Evolutionary conservation across 2,888 invertebrate genomes (phyloP), one percentile per base, ranked within the genome.

Genomic region (Leucophora obtusa): DNA sequence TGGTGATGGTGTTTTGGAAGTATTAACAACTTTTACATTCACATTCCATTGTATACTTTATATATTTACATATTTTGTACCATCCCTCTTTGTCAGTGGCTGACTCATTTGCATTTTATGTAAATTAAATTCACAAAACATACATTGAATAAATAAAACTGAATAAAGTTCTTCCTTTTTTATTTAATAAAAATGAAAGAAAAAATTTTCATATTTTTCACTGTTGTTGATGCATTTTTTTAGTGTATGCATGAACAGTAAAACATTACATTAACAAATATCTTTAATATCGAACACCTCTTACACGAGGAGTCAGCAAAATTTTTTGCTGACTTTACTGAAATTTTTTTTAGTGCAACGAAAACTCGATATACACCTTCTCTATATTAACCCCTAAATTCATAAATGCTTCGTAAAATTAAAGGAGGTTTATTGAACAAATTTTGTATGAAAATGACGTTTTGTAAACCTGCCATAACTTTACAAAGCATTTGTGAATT

Each of bases 71-170:
- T 47, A 56, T 56, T 47, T 47, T 33, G 14, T 51, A 10, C 1
- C 68, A 53, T 58, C 28, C 58, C 28, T 66, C 38, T 47, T 70
- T 72, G 56, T 21, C 58, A 80, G 82, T 83, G 82, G 71, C 75
- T 79, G 82, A 86, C 86, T 87, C 87, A 88, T 88, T 88, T 87
- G 87, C 88, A 88, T 88, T 86, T 88, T 87, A 88, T 88, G 88
- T 86, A 88, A 88, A 88, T 88, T 87, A 83, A 84, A 84, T 72
- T 79, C 82, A 58, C 21, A 70, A 79, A 85, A 82, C 82, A 84
- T 71, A 85, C 84, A 86, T 83, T 82, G 82, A 75, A 86, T 84
- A 83, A 75, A 86, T 84, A 83, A 74, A 80, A 72, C 38, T 73
- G 77, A 75, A 76, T 87, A 84, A 82, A 83, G 71, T 84, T 72